Base-by-base conservation (phyloP, 1,140 invertebrate genomes). In the Melanaphis sacchari region DNA sequence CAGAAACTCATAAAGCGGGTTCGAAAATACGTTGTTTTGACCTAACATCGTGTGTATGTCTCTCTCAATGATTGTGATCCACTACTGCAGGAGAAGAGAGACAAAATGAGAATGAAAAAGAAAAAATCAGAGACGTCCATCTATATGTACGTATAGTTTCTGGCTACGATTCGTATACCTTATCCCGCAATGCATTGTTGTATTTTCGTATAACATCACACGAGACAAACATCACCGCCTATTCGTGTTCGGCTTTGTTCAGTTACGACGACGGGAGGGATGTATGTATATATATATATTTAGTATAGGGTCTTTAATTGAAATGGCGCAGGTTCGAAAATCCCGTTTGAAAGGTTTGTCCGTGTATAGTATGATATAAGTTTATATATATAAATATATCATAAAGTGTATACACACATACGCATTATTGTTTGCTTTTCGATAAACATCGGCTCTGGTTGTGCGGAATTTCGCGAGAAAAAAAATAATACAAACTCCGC, bases 201-300 rank as follows among this genome's bases (percentile, higher is more conserved):
- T 85, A 43, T 85, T 41, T 85, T 85, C 41, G 31, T 43, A 6
- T n/a, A n/a, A 26, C 84, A 18, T 31, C 38, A 85, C 84, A 43
- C 15, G 38, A 85, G 41, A 43, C 40, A 85, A 85, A 43, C 36
- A 24, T 85, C 40, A 76, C 59, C 59, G 41, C 38, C 41, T 40
- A 43, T 31, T 41, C 38, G 31, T 76, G n/a, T 85, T 85, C 84
- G 84, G 84, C 41, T 85, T 85, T 85, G 84, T 85, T 85, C 41
- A 24, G 26, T 43, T 43, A 21, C 40, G 15, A 41, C 38, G 24
- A 41, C 59, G 59, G 31, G 31, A 76, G 59, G 59, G 59, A 76
- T 84, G 40, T 4, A 9, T 4, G 9, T 84, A 11, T 84, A 84
- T 82, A 81, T 81, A 81, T 81, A 22, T 38, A 38, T 38, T 40